A percentile compares a stretch with the other conserved stretches of the same genome.
Conservation (phyloP, 2,113 vertebrate genomes). For the Genyomyrus donnyi region DNA sequence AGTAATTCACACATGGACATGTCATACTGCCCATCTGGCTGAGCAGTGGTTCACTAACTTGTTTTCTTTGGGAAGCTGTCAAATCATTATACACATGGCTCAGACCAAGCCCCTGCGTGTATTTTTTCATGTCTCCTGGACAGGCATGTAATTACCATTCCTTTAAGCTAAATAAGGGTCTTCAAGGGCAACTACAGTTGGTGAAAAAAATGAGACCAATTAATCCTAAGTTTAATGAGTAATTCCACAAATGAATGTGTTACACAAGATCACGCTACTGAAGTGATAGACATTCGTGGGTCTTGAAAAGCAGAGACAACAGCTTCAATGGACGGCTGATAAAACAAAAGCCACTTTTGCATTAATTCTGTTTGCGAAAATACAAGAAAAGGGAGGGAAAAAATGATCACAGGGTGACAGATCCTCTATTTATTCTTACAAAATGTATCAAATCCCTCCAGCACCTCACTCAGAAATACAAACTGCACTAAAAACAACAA, state of each 20-base stretch:
- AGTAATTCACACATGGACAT: constrained; percentile 10
- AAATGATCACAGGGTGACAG: not conserved
- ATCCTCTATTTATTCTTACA: not conserved
- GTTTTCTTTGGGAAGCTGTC: not conserved
- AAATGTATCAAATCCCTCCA: not conserved
- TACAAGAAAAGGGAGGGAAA: not conserved
- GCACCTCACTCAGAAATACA: not conserved
- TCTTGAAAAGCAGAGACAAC: not conserved
- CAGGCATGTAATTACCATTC: not conserved
- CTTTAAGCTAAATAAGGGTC: not conserved
- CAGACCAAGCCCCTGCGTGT: not conserved
- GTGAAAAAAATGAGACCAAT: not conserved
- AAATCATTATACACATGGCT: not conserved
- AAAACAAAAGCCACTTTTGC: not conserved
- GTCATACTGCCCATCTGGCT: constrained; percentile 13
- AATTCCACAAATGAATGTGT: not conserved
- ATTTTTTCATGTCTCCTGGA: not conserved
- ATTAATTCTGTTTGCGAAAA: not conserved
- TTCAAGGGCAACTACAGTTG: not conserved
- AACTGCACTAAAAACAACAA: constrained; percentile 12
- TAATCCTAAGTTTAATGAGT: not conserved
- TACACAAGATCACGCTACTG: not conserved
- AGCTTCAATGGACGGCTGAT: not conserved
- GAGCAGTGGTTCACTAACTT: not conserved
- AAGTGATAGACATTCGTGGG: not conserved